A percentile compares a stretch with the other conserved stretches of the same genome.
phyloP scores from a whole-genome alignment of 2,888 invertebrate genomes.

The Syrista parreyssii region DNA sequence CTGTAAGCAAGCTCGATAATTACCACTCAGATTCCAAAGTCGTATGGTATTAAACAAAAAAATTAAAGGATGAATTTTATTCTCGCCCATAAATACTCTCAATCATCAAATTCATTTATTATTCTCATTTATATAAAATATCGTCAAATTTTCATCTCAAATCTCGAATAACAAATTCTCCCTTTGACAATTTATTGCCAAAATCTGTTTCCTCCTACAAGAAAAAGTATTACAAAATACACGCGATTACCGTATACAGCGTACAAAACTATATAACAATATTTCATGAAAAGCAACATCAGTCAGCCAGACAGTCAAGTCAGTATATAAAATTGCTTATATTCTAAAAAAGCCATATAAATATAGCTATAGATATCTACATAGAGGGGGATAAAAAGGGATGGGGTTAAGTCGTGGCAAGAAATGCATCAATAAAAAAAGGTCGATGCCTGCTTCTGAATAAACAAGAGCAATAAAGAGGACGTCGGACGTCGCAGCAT shows the following conservation, averaged over 20 bases:
- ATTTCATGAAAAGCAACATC: background rate
- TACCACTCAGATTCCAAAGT: background rate
- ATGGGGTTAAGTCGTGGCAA: conserved; percentile 23
- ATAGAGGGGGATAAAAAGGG: conserved; percentile 14
- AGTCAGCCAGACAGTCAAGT: background rate
- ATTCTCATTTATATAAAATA: background rate
- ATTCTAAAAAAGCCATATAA: conserved; percentile 39
- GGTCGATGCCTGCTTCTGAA: conserved; percentile 38
- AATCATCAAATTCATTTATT: background rate
- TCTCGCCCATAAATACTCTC: background rate
- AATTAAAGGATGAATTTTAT: no score
- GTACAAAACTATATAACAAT: background rate
- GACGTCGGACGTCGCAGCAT: background rate
- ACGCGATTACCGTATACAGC: background rate
- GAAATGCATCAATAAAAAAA: conserved; percentile 17
- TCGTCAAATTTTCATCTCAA: background rate
- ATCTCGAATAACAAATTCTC: background rate
- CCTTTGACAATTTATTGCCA: background rate
- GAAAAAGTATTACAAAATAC: background rate
- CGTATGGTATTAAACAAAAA: no score
- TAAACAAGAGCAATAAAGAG: conserved; percentile 39
- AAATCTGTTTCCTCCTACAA: background rate
- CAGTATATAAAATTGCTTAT: conserved; percentile 47
- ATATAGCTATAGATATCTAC: background rate
- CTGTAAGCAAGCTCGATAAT: background rate